Evolutionary conservation across 2,888 invertebrate genomes (phyloP), one percentile per base, ranked within the genome.

Genomic region (Tinea pellionella): DNA sequence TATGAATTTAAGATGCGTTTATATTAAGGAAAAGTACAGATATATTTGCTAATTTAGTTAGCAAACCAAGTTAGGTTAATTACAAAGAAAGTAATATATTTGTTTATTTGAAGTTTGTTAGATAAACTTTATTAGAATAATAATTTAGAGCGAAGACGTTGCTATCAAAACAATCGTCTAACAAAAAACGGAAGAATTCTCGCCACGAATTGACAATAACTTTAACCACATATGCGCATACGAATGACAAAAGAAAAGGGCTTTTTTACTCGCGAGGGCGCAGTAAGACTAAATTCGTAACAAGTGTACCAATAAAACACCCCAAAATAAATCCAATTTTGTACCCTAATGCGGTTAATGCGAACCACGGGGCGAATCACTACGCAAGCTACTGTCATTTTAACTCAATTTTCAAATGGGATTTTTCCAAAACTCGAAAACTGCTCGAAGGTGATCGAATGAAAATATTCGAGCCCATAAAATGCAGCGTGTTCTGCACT

Each of bases 311-410:
- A 84, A 87, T 84, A 86, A 78, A 78, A 76, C 79, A 75, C 80
- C 83, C 85, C 72, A 70, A 72, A 69, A 70, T 77, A 84, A 86
- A 87, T 87, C 86, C 83, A 86, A 86, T 87, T 87, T 81, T 74
- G 70, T 69, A 78, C 85, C 85, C 83, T 86, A 86, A 85, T 80
- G 75, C 82, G 74, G 69, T 78, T 85, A 86, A 84, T 81, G 77
- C 84, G 78, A 82, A 47, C 86, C 84, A 77, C 86, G 77, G 77
- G 79, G 80, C 81, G 84, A 85, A 86, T 84, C 86, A 82, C 82
- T 83, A 83, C 84, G 78, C 78, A 80, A 75, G 81, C 83, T 85
- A 75, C 85, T 86, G 86, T 85, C 84, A 83, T 86, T 87, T 86
- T 87, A 86, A 87, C 87, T 86, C 86, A 80, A 87, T 87, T 87